Conservation (phyloP, 2,888 invertebrate genomes). For the Chrysotoxum bicinctum region DNA sequence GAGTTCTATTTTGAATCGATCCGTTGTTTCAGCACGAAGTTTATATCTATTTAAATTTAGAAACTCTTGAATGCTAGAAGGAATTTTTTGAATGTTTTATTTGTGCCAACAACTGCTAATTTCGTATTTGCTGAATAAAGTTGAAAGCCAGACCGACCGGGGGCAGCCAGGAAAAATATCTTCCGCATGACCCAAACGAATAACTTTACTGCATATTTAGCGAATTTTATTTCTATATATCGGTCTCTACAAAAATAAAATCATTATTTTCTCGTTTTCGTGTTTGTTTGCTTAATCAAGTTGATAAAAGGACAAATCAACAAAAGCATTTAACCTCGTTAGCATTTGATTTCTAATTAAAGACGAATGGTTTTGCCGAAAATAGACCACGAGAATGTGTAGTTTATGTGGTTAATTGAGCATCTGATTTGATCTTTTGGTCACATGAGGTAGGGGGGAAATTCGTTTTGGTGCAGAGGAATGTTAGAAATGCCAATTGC, state of each 20-base stretch:
- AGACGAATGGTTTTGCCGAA: slow-evolving; percentile 44
- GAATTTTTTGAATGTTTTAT: background rate
- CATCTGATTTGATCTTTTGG: slow-evolving; percentile 57
- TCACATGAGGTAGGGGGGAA: slow-evolving; percentile 44
- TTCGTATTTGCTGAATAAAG: slow-evolving; percentile 17
- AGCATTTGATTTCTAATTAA: slow-evolving; percentile 70
- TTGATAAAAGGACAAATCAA: slow-evolving; percentile 64
- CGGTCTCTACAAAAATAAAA: slow-evolving; percentile 5
- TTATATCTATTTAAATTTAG: slow-evolving; percentile 45
- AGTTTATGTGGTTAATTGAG: slow-evolving; percentile 23
- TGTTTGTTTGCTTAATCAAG: slow-evolving; percentile 1
- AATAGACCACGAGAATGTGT: slow-evolving; percentile 43
- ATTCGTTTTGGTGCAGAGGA: background rate
- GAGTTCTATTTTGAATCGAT: slow-evolving; percentile 72
- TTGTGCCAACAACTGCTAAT: slow-evolving; percentile 33
- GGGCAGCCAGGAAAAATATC: slow-evolving; percentile 23
- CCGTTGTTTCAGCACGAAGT: slow-evolving; percentile 34
- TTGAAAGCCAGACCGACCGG: background rate
- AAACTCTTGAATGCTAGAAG: slow-evolving; percentile 43
- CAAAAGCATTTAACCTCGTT: slow-evolving; percentile 67
- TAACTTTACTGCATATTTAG: slow-evolving; percentile 60
- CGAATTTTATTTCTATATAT: slow-evolving; percentile 21
- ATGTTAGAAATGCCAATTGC: slow-evolving; percentile 29
- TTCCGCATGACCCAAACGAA: slow-evolving; percentile 61
- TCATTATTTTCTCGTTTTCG: slow-evolving; percentile 2